These are phyloP conservation scores for Lasioglossum leucozonium DNA, from an alignment of 2,888 invertebrate genomes.

Conservation along the genomic window DNA sequence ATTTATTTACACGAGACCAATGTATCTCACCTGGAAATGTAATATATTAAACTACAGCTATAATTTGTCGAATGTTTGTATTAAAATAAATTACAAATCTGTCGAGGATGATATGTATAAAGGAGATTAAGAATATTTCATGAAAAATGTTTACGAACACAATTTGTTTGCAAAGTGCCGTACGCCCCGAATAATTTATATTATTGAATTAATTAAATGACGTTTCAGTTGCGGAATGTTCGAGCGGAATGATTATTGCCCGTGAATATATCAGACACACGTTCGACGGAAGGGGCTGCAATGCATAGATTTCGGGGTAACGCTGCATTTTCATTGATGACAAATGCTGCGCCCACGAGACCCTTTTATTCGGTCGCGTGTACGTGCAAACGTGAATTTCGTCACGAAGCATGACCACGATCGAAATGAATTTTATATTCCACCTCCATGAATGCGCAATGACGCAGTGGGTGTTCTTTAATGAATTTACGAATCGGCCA, in stretches of 20 bases:
- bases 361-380: constrained; percentile 20
- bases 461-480: constrained; percentile 11
- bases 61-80: background rate
- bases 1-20: background rate
- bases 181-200: background rate
- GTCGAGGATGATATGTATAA: background rate
- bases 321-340: constrained; percentile 36
- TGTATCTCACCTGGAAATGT: background rate
- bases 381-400: constrained; percentile 19
- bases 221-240: background rate
- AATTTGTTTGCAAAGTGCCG: background rate
- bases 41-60: background rate
- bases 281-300: constrained; percentile 10
- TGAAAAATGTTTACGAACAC: background rate
- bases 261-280: background rate
- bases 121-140: background rate
- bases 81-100: background rate
- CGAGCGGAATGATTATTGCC: constrained; percentile 13
- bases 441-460: constrained; percentile 4
- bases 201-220: constrained; percentile 12
- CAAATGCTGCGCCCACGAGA: constrained; percentile 28
- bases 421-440: constrained; percentile 35
- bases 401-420: constrained; percentile 24
- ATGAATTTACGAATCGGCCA: constrained; percentile 14
- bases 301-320: constrained; percentile 35